These are phyloP conservation scores for Danio tinwini DNA, from an alignment of 2,797 vertebrate genomes.

Conservation along the genomic window DNA sequence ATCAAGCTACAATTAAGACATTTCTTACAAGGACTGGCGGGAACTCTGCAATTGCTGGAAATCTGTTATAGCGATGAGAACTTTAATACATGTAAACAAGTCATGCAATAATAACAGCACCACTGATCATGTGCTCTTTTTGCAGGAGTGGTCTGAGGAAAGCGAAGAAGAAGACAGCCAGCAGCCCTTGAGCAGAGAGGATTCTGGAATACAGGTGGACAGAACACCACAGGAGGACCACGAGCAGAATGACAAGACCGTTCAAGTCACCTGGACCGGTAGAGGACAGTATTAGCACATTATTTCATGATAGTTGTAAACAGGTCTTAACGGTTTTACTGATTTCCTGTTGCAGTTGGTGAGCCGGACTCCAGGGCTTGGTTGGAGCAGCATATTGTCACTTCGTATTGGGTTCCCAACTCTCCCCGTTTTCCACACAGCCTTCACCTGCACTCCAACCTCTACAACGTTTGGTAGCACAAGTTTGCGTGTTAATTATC, in stretches of 20 bases:
- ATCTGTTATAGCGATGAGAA: too few species aligned
- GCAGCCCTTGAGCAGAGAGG: slow-evolving; percentile 91
- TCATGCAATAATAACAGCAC: neutral
- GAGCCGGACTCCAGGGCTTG: slow-evolving; percentile 88
- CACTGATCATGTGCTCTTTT: neutral
- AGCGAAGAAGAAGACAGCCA: slow-evolving; percentile 88
- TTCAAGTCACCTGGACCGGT: slow-evolving; percentile 88
- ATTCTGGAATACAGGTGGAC: slow-evolving; percentile 97
- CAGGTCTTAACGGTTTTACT: neutral
- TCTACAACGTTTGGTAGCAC: slow-evolving; percentile 92
- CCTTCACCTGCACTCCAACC: slow-evolving; percentile 92
- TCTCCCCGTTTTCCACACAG: slow-evolving; percentile 88
- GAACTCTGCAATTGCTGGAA: too few species aligned
- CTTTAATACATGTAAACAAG: too few species aligned
- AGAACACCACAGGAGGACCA: slow-evolving; percentile 92
- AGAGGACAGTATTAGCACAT: neutral
- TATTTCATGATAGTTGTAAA: neutral
- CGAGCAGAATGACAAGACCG: slow-evolving; percentile 81
- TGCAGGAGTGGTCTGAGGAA: slow-evolving; percentile 94
- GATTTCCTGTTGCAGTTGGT: slow-evolving; percentile 71
- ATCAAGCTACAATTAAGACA: too few species aligned
- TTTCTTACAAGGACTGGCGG: too few species aligned
- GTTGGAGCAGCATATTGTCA: slow-evolving; percentile 92
- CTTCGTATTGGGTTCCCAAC: slow-evolving; percentile 90
- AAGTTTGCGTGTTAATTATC: neutral